Percentiles rank a stretch among this genome's conserved stretches.
phyloP scores from a whole-genome alignment of 2,113 vertebrate genomes.

The Paralichthys olivaceus region DNA sequence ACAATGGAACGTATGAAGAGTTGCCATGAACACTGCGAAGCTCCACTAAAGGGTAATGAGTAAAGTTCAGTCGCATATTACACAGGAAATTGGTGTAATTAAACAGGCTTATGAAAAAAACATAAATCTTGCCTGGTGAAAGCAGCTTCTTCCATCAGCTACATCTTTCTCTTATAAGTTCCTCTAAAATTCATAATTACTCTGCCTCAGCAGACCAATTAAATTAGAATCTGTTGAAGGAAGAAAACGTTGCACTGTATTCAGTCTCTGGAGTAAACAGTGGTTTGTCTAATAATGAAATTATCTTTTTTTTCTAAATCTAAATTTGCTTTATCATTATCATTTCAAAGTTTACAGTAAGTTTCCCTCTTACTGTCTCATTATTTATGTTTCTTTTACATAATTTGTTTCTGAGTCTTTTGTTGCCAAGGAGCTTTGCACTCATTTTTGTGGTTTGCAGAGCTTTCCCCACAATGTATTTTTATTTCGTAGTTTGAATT shows the following conservation, averaged over 20 bases:
- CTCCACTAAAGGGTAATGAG: conserved; percentile 16
- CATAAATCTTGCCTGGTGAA: conserved; percentile 3
- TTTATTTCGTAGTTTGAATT: background rate
- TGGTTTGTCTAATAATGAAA: conserved; percentile 11
- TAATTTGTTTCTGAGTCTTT: background rate
- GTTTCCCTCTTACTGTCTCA: background rate
- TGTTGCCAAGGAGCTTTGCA: background rate
- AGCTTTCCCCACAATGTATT: background rate
- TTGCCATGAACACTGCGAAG: conserved; percentile 1
- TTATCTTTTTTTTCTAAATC: background rate
- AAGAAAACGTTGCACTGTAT: conserved; percentile 14
- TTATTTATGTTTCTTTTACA: background rate
- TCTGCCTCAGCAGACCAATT: background rate
- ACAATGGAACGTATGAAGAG: conserved; percentile 16
- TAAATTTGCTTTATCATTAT: conserved; percentile 1
- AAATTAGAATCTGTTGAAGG: conserved; percentile 11
- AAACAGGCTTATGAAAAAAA: conserved; percentile 40
- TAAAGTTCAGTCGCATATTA: conserved; percentile 17
- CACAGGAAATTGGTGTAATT: conserved; percentile 11
- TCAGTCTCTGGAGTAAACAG: background rate
- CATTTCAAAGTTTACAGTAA: background rate
- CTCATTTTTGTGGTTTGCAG: background rate
- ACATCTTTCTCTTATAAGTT: conserved; percentile 15
- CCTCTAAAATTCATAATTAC: conserved; percentile 42
- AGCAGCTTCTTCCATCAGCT: conserved; percentile 3